phyloP scores from a whole-genome alignment of 2,113 vertebrate species.

The Protomyctophum bolini region DNA sequence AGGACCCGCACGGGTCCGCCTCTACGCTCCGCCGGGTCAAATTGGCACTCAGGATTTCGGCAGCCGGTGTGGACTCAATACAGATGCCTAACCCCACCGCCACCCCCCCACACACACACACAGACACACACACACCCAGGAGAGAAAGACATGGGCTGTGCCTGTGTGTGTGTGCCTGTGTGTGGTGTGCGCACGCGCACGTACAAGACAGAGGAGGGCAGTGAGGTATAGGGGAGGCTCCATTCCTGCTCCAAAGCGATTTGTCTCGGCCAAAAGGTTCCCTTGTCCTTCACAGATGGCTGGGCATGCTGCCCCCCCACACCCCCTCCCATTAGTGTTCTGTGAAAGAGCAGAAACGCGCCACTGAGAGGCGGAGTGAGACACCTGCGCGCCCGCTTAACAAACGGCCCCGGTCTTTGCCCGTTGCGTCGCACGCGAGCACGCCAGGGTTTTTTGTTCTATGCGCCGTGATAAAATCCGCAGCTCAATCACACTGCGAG shows the following conservation, averaged over 20 bases:
- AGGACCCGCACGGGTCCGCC: no score
- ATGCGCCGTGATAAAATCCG: constrained; percentile 49
- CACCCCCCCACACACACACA: no score
- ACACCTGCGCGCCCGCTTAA: background rate
- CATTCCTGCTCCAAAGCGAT: constrained; percentile 69
- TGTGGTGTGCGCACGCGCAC: constrained; percentile 18
- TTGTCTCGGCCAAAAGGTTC: constrained; percentile 79
- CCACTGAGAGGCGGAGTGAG: background rate
- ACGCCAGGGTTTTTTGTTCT: constrained; percentile 46
- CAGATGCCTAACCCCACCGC: constrained; percentile 36
- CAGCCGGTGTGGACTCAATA: constrained; percentile 50
- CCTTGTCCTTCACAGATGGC: constrained; percentile 81
- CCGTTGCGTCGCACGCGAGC: no score
- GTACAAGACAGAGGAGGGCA: constrained; percentile 19
- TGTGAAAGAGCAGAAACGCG: no score
- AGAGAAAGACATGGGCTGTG: constrained; percentile 50
- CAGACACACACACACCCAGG: constrained; percentile 19
- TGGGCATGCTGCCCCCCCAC: constrained; percentile 39
- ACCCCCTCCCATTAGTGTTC: constrained; percentile 61
- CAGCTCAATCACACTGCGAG: constrained; percentile 30
- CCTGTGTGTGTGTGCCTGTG: constrained; percentile 25
- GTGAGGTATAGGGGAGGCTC: constrained; percentile 32
- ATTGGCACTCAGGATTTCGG: no score
- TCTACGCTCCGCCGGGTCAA: no score
- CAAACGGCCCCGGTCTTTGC: no score